Conservation (phyloP, 2,797 vertebrate species). For the Clarias fuscus region DNA sequence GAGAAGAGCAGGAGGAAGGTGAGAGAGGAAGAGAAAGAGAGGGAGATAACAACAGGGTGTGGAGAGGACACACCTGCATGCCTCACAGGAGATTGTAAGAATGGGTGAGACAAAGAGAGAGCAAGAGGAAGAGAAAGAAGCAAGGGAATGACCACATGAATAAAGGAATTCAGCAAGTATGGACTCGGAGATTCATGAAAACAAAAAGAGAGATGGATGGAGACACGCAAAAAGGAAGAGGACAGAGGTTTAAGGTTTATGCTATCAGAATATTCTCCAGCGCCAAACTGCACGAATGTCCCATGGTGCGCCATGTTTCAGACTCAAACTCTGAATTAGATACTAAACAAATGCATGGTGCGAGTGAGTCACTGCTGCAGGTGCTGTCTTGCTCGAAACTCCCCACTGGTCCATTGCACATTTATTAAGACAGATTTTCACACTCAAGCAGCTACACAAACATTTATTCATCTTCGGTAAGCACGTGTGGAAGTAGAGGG, state of each 20-base stretch:
- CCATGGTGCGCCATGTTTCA: neutral
- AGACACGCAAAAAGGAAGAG: neutral
- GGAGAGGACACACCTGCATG: conserved; percentile 40
- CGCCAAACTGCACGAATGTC: neutral
- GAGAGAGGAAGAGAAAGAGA: neutral
- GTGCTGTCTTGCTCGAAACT: neutral
- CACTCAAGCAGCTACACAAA: neutral
- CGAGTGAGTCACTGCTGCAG: neutral
- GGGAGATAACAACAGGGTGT: conserved; percentile 43
- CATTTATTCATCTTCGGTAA: neutral
- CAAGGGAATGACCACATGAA: neutral
- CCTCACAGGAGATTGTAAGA: conserved; percentile 14
- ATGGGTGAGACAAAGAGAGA: conserved; percentile 9
- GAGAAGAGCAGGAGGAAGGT: conserved; percentile 11
- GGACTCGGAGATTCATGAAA: neutral
- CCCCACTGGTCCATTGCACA: neutral
- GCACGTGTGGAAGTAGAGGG: neutral
- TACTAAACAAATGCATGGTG: neutral
- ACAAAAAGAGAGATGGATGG: neutral
- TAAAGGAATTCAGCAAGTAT: neutral
- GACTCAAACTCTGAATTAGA: neutral
- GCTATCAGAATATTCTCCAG: neutral
- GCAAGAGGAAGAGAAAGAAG: neutral
- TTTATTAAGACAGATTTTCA: neutral
- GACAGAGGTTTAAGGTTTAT: neutral